Conservation (phyloP, 2,797 vertebrate species). For the Phataginus tetradactyla region DNA sequence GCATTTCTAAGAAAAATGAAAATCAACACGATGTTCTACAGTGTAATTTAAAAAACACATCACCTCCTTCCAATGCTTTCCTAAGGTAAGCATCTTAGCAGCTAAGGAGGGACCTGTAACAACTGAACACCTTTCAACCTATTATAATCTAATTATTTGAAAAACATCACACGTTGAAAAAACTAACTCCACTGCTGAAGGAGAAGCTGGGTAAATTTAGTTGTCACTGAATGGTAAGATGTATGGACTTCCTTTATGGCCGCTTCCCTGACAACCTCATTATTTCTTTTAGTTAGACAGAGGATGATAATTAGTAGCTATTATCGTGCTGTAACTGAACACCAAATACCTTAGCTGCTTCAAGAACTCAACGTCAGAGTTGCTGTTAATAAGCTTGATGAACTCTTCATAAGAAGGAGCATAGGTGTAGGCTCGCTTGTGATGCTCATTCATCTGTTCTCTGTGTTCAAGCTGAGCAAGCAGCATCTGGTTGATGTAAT, state of each 20-base stretch:
- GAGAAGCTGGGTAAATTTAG: constrained; percentile 52
- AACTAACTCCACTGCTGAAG: constrained; percentile 41
- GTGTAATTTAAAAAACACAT: background rate
- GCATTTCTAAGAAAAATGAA: constrained; percentile 45
- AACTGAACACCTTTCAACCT: background rate
- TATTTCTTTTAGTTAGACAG: background rate
- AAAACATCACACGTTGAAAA: background rate
- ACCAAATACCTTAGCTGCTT: constrained; percentile 95
- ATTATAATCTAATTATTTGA: background rate
- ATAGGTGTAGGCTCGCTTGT: constrained; percentile 98
- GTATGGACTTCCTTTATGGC: background rate
- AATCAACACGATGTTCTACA: background rate
- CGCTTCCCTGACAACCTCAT: constrained; percentile 26
- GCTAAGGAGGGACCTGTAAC: background rate
- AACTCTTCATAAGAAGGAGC: constrained; percentile 99
- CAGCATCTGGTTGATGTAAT: constrained; percentile 97
- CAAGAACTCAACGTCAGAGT: constrained; percentile 95
- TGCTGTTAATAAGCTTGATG: constrained; percentile 98
- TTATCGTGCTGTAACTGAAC: constrained; percentile 47
- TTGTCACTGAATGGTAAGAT: constrained; percentile 12
- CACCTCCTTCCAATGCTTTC: background rate
- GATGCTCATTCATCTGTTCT: constrained; percentile 96
- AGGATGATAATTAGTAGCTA: background rate
- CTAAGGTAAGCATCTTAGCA: background rate
- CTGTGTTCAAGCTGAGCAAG: constrained; percentile 96